phyloP scores from a whole-genome alignment of 2,797 vertebrate species.

The Tapirus indicus region DNA sequence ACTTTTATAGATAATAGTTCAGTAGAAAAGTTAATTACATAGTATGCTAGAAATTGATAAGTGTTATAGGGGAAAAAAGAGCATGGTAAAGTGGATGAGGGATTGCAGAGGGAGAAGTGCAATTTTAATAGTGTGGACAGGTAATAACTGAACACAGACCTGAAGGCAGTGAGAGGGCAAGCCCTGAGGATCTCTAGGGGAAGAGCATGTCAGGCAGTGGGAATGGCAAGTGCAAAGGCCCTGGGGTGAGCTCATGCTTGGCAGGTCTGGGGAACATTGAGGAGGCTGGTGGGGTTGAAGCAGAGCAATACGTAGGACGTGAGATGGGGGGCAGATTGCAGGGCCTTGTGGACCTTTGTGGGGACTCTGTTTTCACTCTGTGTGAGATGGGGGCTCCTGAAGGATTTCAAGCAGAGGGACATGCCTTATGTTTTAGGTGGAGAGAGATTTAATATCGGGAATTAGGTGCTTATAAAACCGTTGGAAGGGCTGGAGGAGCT shows the following conservation, averaged over 20 bases:
- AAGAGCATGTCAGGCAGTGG: not conserved
- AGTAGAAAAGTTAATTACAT: not conserved
- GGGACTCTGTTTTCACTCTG: not conserved
- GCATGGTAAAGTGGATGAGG: not conserved
- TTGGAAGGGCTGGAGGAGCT: constrained; percentile 34
- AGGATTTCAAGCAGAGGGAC: not conserved
- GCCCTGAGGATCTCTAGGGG: not conserved
- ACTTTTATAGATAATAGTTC: not conserved
- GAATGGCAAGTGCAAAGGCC: not conserved
- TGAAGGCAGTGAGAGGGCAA: not conserved
- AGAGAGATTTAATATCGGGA: not conserved
- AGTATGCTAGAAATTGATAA: not conserved
- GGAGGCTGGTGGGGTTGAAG: not conserved
- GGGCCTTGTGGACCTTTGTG: not conserved
- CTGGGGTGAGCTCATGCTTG: not conserved
- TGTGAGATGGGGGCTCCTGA: not conserved
- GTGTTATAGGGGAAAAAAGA: not conserved
- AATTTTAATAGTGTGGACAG: not conserved
- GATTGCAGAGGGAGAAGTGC: not conserved
- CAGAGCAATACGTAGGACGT: not conserved
- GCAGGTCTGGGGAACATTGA: not conserved
- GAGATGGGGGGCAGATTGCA: not conserved
- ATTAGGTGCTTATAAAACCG: constrained; percentile 11
- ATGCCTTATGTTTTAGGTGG: not conserved
- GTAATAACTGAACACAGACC: not conserved